Evolutionary conservation across 2,797 vertebrate genomes (phyloP), one percentile per base, ranked within the genome.

Genomic region (Synanceia verrucosa): DNA sequence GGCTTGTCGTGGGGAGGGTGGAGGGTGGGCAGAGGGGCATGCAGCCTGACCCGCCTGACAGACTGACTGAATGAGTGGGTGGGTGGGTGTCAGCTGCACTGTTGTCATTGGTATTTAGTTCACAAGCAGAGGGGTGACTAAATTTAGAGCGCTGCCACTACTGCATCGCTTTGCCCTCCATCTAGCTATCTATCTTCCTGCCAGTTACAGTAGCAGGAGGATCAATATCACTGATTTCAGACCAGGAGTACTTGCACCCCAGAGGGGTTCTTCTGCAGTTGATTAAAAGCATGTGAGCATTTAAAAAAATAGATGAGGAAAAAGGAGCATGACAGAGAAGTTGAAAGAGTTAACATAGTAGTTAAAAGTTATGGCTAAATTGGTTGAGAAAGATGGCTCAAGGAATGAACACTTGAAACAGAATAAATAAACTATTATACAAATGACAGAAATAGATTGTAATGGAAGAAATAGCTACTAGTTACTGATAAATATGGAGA

Each of bases 31-130:
- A 36, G 47, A 51, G 84, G 78, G 76, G 80, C 73, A 74, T 68
- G 71, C 31, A 47, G 78, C 57, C 50, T 68, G 68, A 72, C 67
- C 65, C 11, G 6, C 39, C 67, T 43, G 58, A 80, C 53, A 51
- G 65, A 84, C 66, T 63, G 83, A 78, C 72, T 83, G 85, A 73
- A 46, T 84, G 85, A 43, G 53, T 74, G 78, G 65, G 72, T 83
- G 84, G 90, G 91, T 86, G 82, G 87, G 86, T 87, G 86, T 88
- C 80, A 91, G 88, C 89, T 91, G 93, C 91, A 93, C 89, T 94
- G 92, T 90, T 92, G 94, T 94, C 93, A 90, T 89, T 94, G 96
- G 95, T 94, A 96, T 96, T 93, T 92, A 90, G 94, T 94, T 96
- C 95, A 96, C 94, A 93, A 96, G 95, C 93, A 79, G 70, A 70